Evolutionary conservation across 2,113 vertebrate genomes (phyloP).

Genomic region (Centropus bengalensis): DNA sequence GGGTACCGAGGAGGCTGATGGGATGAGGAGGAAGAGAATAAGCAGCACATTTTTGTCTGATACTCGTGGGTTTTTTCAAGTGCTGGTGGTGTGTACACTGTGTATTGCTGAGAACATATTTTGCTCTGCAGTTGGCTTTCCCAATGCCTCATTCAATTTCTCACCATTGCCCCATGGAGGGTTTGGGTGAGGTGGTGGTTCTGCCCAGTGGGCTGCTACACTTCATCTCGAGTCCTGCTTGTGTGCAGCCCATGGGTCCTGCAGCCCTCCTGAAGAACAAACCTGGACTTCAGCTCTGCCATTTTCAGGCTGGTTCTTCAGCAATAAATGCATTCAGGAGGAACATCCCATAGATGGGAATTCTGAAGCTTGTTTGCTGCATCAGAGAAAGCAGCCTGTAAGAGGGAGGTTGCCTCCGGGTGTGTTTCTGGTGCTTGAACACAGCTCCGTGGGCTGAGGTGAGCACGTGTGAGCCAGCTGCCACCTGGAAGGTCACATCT

Average conservation of each 20-base stretch:
- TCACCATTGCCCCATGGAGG: fast-evolving
- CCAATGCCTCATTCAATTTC: neutral
- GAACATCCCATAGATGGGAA: neutral
- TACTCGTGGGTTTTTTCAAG: neutral
- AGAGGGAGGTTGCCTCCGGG: neutral
- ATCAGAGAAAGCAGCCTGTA: neutral
- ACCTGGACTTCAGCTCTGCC: neutral
- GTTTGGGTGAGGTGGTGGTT: neutral
- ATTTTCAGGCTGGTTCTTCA: neutral
- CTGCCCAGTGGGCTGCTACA: neutral
- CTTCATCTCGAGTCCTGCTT: fast-evolving
- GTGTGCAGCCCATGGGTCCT: neutral
- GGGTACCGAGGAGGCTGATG: neutral
- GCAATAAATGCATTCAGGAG: neutral
- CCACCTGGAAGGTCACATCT: neutral
- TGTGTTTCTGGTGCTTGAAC: neutral
- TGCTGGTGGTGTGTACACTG: too few relatives aligned
- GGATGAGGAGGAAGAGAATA: neutral
- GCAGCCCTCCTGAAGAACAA: neutral
- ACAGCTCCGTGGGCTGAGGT: neutral
- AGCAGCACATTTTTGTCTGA: neutral
- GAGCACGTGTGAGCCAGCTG: neutral
- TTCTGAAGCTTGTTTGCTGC: neutral
- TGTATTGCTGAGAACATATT: fast-evolving
- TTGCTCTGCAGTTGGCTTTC: fast-evolving